These are phyloP conservation scores for Neelides sp. DNA, from an alignment of 1,140 invertebrate genomes.

Conservation along the genomic window DNA sequence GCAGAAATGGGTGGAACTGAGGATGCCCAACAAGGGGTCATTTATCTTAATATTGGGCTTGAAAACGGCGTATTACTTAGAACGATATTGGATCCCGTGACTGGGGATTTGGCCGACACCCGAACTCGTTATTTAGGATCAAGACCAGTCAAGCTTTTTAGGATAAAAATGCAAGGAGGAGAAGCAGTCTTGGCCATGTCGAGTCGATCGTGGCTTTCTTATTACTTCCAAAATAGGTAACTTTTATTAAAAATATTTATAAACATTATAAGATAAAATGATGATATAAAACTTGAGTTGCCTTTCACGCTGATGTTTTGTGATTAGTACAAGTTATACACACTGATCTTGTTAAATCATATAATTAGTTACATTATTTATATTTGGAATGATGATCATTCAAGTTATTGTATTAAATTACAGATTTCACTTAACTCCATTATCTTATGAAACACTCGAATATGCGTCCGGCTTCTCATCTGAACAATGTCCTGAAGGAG, in stretches of 20 bases:
- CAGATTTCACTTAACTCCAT: slow-evolving; percentile 82
- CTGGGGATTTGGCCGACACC: slow-evolving; percentile 93
- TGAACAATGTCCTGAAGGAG: slow-evolving; percentile 98
- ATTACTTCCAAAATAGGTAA: slow-evolving; percentile 84
- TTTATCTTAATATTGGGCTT: slow-evolving; percentile 95
- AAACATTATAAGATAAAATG: neutral
- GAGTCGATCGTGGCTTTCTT: slow-evolving; percentile 94
- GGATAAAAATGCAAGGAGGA: slow-evolving; percentile 85
- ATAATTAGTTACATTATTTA: neutral
- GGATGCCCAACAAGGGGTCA: slow-evolving; percentile 52
- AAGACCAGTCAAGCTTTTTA: slow-evolving; percentile 87
- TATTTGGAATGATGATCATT: neutral
- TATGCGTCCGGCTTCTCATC: slow-evolving; percentile 97
- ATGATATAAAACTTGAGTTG: slow-evolving; percentile 5
- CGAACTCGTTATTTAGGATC: slow-evolving; percentile 91
- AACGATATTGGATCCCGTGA: slow-evolving; percentile 90
- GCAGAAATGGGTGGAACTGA: slow-evolving; percentile 72
- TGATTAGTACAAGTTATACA: slow-evolving; percentile 1
- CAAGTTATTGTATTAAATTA: neutral
- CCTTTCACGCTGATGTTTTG: slow-evolving; percentile 1
- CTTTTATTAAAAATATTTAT: too few relatives aligned
- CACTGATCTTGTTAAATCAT: neutral
- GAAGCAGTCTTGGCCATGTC: slow-evolving; percentile 95
- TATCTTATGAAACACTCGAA: slow-evolving; percentile 92
- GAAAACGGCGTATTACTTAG: slow-evolving; percentile 92